Evolutionary conservation across 2,113 vertebrate genomes (phyloP), one percentile per base, ranked within the genome.

Genomic region (Pavo muticus): DNA sequence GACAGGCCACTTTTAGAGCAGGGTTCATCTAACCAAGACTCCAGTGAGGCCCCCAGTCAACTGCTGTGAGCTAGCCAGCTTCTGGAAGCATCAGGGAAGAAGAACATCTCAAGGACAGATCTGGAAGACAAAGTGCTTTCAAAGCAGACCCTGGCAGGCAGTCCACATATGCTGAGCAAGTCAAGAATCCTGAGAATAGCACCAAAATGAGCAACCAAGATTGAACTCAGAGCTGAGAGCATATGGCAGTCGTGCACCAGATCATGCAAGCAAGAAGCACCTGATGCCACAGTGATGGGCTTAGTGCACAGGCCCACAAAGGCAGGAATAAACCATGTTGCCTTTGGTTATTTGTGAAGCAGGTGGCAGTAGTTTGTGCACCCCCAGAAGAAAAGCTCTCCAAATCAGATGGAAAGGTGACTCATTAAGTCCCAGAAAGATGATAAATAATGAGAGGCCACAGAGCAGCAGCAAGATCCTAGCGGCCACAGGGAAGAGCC

Each of bases 341-440:
- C 70, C 48, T 93, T 76, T 91, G 84, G 91, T 77, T 95, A 90
- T 94, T 93, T 94, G 69, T 78, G 88, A 78, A 82, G 80, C 7
- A 0, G 67, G 86, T 94, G 83, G 73, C 48, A 82, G 77, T 91
- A 94, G 57, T 90, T 93, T 87, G 72, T 63, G 73, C 70, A 79
- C 50, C 76, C 73, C 29, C 2, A 1, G 30, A n/a, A 91, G 79
- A 92, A 97, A 92, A 80, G 76, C 54, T 78, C 80, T 81, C 61
- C 69, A 63, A 76, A 84, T 88, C 0, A 0, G 54, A 89, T 73
- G 0, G 2, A 88, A 14, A 88, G 30, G 56, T 30, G 72, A 69
- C 47, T 47, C 76, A 92, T 85, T 86, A 87, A 84, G 61, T 40
- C n/a, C 84, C 45, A 40, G 64, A 75, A 94, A 88, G 81, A 94